phyloP scores from a whole-genome alignment of 2,113 vertebrate genomes.

The Oryzias celebensis region DNA sequence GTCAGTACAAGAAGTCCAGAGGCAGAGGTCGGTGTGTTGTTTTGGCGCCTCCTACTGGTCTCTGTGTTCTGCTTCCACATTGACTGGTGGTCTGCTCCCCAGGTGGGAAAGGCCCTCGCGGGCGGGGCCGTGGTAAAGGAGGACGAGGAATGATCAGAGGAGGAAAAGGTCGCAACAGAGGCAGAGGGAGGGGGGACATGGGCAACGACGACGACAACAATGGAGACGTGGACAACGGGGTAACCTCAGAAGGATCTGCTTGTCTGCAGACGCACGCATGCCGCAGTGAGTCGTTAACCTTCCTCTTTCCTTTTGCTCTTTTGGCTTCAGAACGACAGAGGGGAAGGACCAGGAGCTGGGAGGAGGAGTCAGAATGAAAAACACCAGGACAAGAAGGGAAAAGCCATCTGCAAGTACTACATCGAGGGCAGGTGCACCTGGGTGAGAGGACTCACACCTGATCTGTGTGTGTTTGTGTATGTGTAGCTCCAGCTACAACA shows the following conservation, averaged over 20 bases:
- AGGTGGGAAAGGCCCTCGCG: constrained; percentile 81
- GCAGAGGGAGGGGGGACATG: constrained; percentile 80
- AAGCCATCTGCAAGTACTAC: constrained; percentile 97
- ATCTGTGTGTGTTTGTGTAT: neutral
- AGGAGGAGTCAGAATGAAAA: constrained; percentile 87
- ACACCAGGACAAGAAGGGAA: constrained; percentile 90
- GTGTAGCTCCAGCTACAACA: too few species aligned
- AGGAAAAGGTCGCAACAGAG: constrained; percentile 80
- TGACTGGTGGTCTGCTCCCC: neutral
- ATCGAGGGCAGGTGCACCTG: constrained; percentile 94
- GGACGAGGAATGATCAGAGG: constrained; percentile 79
- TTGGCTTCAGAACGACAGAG: constrained; percentile 51
- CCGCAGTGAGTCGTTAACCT: neutral
- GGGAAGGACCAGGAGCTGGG: constrained; percentile 72
- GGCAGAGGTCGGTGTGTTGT: constrained; percentile 68
- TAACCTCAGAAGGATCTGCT: constrained; percentile 43
- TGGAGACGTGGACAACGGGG: constrained; percentile 88
- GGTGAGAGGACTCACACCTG: constrained; percentile 72
- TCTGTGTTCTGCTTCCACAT: too few species aligned
- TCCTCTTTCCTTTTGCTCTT: too few species aligned
- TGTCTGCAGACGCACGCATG: neutral
- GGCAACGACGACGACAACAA: constrained; percentile 84
- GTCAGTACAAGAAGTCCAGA: constrained; percentile 84
- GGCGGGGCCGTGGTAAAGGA: constrained; percentile 77
- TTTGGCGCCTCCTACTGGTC: neutral